Evolutionary conservation across 1,140 invertebrate genomes (phyloP).

Genomic region (Trinorchestia longiramus): DNA sequence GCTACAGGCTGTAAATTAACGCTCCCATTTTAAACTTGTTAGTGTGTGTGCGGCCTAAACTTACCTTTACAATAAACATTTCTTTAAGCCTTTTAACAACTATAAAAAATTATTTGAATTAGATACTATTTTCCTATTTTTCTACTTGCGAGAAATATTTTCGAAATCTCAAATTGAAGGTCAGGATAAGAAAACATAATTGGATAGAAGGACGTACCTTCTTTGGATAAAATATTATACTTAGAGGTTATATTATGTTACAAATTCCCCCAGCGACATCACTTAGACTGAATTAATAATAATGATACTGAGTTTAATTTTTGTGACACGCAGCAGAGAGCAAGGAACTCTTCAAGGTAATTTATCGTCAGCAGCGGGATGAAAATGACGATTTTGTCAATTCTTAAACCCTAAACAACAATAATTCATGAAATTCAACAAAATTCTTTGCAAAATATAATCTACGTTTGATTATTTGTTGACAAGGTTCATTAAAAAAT

Average conservation of each 20-base stretch:
- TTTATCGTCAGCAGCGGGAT: neutral
- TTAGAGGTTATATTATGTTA: slow-evolving; percentile 6
- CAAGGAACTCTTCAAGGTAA: neutral
- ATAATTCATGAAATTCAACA: slow-evolving; percentile 37
- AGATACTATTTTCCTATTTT: too few relatives aligned
- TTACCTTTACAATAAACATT: too few relatives aligned
- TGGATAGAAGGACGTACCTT: neutral
- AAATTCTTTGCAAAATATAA: slow-evolving; percentile 23
- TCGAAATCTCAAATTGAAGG: too few relatives aligned
- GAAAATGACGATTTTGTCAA: neutral
- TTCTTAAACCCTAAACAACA: slow-evolving; percentile 6
- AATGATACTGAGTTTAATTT: neutral
- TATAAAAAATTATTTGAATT: too few relatives aligned
- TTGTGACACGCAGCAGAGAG: neutral
- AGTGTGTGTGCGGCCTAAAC: too few relatives aligned
- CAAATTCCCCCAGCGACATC: neutral
- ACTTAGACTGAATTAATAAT: neutral
- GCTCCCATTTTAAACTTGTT: too few relatives aligned
- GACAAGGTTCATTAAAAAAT: neutral
- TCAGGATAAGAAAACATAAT: neutral
- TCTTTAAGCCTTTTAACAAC: too few relatives aligned
- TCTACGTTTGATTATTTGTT: slow-evolving; percentile 27
- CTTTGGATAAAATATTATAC: slow-evolving; percentile 1
- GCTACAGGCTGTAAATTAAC: too few relatives aligned
- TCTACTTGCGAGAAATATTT: too few relatives aligned